Conservation (phyloP, 2,888 invertebrate species). For the Heliothis peltigera region DNA sequence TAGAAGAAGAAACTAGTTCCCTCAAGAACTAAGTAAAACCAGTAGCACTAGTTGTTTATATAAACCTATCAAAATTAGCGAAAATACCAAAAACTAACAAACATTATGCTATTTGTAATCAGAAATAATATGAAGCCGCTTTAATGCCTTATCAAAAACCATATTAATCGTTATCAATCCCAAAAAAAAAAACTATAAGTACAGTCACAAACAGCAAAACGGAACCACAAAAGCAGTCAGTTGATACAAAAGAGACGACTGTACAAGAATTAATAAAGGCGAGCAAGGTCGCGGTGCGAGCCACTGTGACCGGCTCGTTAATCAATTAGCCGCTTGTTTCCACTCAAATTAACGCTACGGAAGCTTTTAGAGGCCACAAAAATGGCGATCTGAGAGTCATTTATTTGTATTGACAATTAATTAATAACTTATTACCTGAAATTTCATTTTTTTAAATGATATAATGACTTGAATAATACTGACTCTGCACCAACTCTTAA, state of each 20-base stretch:
- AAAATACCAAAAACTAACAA: no score
- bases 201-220: slow-evolving; percentile 14
- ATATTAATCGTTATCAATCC: background rate
- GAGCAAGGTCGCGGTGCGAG: slow-evolving; percentile 48
- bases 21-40: no score
- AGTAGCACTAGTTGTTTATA: no score
- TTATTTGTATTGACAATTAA: background rate
- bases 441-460: background rate
- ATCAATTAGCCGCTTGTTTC: slow-evolving; percentile 83
- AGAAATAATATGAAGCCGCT: no score
- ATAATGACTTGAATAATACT: no score
- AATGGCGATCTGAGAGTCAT: slow-evolving; percentile 14
- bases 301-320: slow-evolving; percentile 65
- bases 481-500: no score
- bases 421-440: background rate
- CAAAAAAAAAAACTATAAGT: background rate
- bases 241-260: slow-evolving; percentile 45
- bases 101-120: no score
- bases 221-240: slow-evolving; percentile 28
- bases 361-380: slow-evolving; percentile 39
- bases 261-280: slow-evolving; percentile 49
- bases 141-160: no score
- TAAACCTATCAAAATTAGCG: no score
- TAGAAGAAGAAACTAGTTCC: no score
- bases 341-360: slow-evolving; percentile 77